These are phyloP conservation scores for Pangasius macronema DNA, from an alignment of 2,797 vertebrate genomes.

Conservation along the genomic window DNA sequence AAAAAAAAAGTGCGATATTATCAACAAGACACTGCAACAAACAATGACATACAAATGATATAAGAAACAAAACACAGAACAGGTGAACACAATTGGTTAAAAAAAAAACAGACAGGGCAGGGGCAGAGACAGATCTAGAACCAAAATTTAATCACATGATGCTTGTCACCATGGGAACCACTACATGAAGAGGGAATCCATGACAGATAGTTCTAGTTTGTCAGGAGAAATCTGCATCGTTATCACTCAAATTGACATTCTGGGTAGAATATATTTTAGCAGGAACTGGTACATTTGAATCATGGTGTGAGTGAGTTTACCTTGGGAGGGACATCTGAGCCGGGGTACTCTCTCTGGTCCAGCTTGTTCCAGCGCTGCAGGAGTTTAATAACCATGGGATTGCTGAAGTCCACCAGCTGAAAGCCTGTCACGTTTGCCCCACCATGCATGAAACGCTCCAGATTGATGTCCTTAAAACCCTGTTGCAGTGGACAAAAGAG, in stretches of 20 bases:
- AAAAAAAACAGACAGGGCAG: background rate
- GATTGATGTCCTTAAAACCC: slow-evolving; percentile 98
- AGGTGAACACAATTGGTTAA: background rate
- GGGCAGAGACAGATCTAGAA: background rate
- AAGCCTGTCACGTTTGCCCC: slow-evolving; percentile 98
- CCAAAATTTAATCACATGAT: background rate
- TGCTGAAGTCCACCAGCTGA: slow-evolving; percentile 96
- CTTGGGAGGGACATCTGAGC: slow-evolving; percentile 95
- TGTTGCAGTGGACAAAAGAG: slow-evolving; percentile 61
- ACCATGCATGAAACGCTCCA: slow-evolving; percentile 98
- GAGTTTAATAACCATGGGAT: slow-evolving; percentile 91
- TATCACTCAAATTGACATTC: background rate
- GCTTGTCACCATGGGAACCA: background rate
- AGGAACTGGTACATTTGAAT: background rate
- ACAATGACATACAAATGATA: background rate
- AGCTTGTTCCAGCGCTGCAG: slow-evolving; percentile 99
- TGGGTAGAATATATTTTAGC: background rate
- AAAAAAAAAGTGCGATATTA: background rate
- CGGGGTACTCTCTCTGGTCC: slow-evolving; percentile 97
- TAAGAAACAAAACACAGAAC: background rate
- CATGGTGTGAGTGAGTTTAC: slow-evolving; percentile 65
- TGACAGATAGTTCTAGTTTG: background rate
- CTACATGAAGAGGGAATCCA: background rate
- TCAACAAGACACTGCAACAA: background rate
- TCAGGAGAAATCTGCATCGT: background rate